Base-by-base conservation (phyloP, 2,888 invertebrate genomes). In the Callyntrura guangdongensis region DNA sequence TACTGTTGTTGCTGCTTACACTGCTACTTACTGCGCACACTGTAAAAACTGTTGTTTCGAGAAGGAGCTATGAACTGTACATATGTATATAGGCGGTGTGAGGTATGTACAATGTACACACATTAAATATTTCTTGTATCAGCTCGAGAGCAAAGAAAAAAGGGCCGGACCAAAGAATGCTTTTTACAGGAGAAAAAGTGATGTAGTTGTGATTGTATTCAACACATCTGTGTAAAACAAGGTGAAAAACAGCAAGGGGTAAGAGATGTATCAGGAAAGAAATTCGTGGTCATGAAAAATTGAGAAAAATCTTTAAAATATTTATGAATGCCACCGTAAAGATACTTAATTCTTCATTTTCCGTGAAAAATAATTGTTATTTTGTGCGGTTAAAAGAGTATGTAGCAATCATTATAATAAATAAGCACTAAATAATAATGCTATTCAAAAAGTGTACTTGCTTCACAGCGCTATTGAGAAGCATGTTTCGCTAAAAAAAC, bases 241-340 rank as follows among this genome's bases (percentile, higher is more conserved):
- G 79, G 86, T 61, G 86, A 86, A 79, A 86, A 77, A 25, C 86
- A 86, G 86, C 86, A 81, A 81, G 81, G 81, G 81, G 81, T 56
- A 87, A 56, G 45, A 81, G 53, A 67, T 47, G 45, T 36, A 86
- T 81, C 69, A 69, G 69, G 87, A 45, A 81, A 81, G 69, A 49
- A 87, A 81, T 20, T 77, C 53, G 45, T 36, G 45, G 20, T 17
- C 27, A 45, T 22, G 59, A 87, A 20, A 61, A 84, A 47, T 45
- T 53, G 27, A 17, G n/a, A 61, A 61, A 53, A 77, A n/a, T n/a
- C n/a, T n/a, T n/a, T n/a, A n/a, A n/a, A n/a, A n/a, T n/a, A 53
- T 77, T 77, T 77, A 77, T 72, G 77, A 77, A 49, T 72, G 36
- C 9, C 45, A 72, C 0, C 45, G 45, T 4, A 0, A 0, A 45